phyloP scores from a whole-genome alignment of 1,140 invertebrate species.

The Drosophila novamexicana region DNA sequence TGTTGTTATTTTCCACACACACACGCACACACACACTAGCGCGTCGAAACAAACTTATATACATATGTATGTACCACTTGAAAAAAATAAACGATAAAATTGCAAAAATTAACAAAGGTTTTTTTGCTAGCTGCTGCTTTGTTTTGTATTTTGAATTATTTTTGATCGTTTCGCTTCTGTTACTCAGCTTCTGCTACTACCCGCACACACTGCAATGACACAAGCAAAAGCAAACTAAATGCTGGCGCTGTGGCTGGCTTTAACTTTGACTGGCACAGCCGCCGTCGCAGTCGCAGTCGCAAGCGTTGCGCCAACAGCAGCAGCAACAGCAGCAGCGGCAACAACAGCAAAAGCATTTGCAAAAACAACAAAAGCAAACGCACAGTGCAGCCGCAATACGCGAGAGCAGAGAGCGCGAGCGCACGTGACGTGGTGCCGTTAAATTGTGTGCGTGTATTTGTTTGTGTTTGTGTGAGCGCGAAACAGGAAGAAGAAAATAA shows the following conservation, averaged over 20 bases:
- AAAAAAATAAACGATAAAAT: constrained; percentile 39
- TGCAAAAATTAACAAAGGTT: constrained; percentile 17
- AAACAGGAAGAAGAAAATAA: constrained; percentile 51
- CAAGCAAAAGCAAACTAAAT: constrained; percentile 79
- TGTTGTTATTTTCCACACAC: constrained; percentile 25
- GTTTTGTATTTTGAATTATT: constrained; percentile 30
- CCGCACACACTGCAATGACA: constrained; percentile 77
- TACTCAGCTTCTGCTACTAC: constrained; percentile 53
- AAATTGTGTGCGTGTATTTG: constrained; percentile 16
- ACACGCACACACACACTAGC: constrained; percentile 19
- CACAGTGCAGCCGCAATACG: constrained; percentile 38
- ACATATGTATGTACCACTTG: constrained; percentile 13
- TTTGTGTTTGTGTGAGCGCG: constrained; percentile 42
- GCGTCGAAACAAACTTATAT: background rate
- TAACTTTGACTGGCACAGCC: constrained; percentile 61
- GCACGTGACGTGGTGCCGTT: constrained; percentile 67
- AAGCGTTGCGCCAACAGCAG: constrained; percentile 22
- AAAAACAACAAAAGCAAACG: constrained; percentile 60
- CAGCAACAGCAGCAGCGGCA: constrained; percentile 31
- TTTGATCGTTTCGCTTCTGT: constrained; percentile 39
- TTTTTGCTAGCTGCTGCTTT: constrained; percentile 19
- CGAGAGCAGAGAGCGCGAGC: constrained; percentile 54
- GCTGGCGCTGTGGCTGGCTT: constrained; percentile 64
- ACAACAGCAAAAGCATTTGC: constrained; percentile 41
- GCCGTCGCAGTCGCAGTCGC: constrained; percentile 23